These are phyloP conservation scores for Austrolebias charrua DNA, from an alignment of 2,797 vertebrate species.

Conservation along the genomic window DNA sequence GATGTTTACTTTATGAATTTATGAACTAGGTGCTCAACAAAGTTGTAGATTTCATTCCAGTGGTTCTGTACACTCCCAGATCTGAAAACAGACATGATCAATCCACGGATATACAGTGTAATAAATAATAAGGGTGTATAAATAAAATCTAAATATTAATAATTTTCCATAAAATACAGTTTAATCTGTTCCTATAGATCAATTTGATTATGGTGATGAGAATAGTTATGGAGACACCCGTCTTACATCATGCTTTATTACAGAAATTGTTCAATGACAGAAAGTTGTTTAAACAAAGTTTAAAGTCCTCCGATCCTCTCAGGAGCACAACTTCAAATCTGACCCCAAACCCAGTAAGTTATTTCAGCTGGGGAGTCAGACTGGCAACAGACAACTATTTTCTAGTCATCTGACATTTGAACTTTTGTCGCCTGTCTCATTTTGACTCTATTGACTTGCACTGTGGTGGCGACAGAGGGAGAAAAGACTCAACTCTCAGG, in stretches of 20 bases:
- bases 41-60: constrained; percentile 97
- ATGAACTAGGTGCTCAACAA: constrained; percentile 94
- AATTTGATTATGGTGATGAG: no score
- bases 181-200: no score
- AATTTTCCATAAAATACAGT: no score
- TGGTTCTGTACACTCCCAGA: constrained; percentile 97
- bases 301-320: neutral
- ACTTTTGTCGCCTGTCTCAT: constrained; percentile 19
- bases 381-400: neutral
- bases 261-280: neutral
- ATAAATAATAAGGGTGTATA: no score
- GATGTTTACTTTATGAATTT: constrained; percentile 93
- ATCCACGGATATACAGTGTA: neutral
- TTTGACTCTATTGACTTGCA: constrained; percentile 27
- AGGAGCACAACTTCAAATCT: neutral
- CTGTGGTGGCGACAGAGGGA: neutral
- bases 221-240: no score
- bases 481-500: neutral
- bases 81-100: constrained; percentile 71
- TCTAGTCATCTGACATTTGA: constrained; percentile 13
- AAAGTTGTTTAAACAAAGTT: no score
- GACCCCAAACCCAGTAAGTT: neutral
- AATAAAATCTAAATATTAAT: no score
- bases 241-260: neutral
- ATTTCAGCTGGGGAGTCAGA: neutral